Base-by-base conservation (phyloP, 2,888 invertebrate genomes). In the Minunthozetes semirufus region DNA sequence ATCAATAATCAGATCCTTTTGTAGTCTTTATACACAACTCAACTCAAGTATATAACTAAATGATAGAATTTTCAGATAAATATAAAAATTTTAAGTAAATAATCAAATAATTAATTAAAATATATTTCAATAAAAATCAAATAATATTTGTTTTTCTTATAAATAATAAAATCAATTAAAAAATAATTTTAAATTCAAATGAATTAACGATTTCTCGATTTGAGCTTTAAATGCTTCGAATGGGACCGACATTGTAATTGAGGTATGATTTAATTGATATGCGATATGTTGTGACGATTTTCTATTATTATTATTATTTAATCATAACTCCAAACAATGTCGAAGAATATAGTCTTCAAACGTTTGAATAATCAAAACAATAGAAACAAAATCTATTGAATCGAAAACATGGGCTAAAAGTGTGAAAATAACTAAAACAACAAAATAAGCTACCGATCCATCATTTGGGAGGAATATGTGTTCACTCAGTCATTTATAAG, bases 251-350 rank as follows among this genome's bases (percentile, higher is more conserved):
- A 66, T 66, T 33, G 29, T 66, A 4, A 4, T 33, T 66, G 66
- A 66, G 66, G 66, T 66, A 66, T n/a, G n/a, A n/a, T n/a, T n/a
- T n/a, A n/a, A n/a, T n/a, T 66, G 66, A 66, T 42, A 66, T 38
- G 66, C 38, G 66, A 66, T 66, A 66, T 66, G 66, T 66, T 66
- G 66, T 66, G 66, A 38, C 66, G 42, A 38, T 66, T 66, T n/a
- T 13, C 19, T 8, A 66, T 33, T 59, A 29, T 59, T 15, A 27
- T 56, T 3, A 25, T 29, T 63, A 27, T 13, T 63, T 11, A 27
- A 22, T 15, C 6, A 22, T 61, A 61, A 61, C 27, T 22, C 8
- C 48, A 61, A 61, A 17, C 61, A 61, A 61, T 61, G 61, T 29
- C 61, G 9, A 29, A 29, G 29, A 61, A 61, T 17, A 29, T 61